These are phyloP conservation scores for Onchidella celtica DNA, from an alignment of 2,888 invertebrate species.

Conservation along the genomic window DNA sequence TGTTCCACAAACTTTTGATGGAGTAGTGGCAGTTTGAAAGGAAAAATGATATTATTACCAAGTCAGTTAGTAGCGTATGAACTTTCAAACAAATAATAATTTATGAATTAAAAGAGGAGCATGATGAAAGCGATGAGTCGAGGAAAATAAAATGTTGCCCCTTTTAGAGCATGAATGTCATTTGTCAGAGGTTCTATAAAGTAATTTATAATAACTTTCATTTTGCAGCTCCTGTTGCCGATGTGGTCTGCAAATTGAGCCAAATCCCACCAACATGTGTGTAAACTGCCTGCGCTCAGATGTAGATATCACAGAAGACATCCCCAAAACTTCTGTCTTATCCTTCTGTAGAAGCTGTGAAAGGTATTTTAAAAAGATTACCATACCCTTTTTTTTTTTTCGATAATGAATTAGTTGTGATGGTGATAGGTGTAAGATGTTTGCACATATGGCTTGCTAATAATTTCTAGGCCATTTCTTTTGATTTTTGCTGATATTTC, in stretches of 20 bases:
- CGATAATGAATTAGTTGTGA: too few relatives aligned
- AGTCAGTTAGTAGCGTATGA: too few relatives aligned
- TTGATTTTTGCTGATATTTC: too few relatives aligned
- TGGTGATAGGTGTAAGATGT: too few relatives aligned
- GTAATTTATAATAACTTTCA: not conserved
- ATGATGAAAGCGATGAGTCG: not conserved
- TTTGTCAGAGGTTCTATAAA: not conserved
- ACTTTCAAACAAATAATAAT: not conserved
- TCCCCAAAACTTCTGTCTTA: constrained; percentile 92
- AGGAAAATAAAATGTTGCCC: not conserved
- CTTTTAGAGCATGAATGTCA: too few relatives aligned
- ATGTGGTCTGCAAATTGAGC: constrained; percentile 94
- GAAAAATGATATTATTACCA: too few relatives aligned
- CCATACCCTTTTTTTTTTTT: too few relatives aligned
- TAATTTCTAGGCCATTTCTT: too few relatives aligned
- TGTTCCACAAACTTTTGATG: too few relatives aligned
- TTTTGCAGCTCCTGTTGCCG: constrained; percentile 87
- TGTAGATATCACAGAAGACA: constrained; percentile 97
- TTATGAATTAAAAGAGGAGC: not conserved
- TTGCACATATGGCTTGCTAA: too few relatives aligned
- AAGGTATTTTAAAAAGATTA: constrained; percentile 85
- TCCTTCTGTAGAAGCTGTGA: constrained; percentile 96
- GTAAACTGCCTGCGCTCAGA: constrained; percentile 94
- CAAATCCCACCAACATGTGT: constrained; percentile 99
- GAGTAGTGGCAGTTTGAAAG: too few relatives aligned